phyloP scores from a whole-genome alignment of 2,113 vertebrate species.

The Chaenocephalus aceratus region DNA sequence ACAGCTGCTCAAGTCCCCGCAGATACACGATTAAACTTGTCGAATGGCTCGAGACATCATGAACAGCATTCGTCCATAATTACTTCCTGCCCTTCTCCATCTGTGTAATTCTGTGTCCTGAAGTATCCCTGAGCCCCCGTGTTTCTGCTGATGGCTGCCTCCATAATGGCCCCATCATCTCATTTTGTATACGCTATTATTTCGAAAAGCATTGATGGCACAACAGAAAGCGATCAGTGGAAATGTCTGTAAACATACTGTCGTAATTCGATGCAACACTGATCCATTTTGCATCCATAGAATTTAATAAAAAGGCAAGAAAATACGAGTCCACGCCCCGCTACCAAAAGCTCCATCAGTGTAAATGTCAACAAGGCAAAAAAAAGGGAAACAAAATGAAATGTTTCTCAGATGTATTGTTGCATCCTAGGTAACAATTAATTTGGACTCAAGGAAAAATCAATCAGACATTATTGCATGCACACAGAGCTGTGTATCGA shows the following conservation, averaged over 20 bases:
- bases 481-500: slow-evolving; percentile 44
- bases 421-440: slow-evolving; percentile 16
- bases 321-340: not conserved
- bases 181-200: slow-evolving; percentile 44
- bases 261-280: slow-evolving; percentile 5
- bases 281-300: slow-evolving; percentile 11
- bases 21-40: slow-evolving; percentile 52
- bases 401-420: slow-evolving; percentile 20
- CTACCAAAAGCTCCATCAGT: slow-evolving; percentile 17
- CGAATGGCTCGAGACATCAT: slow-evolving; percentile 51
- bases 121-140: slow-evolving; percentile 64
- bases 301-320: slow-evolving; percentile 25
- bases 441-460: slow-evolving; percentile 42
- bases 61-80: slow-evolving; percentile 61
- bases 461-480: slow-evolving; percentile 49
- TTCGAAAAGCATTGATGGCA: slow-evolving; percentile 55
- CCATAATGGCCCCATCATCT: slow-evolving; percentile 68
- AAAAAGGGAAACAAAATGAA: slow-evolving; percentile 27
- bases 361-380: slow-evolving; percentile 46
- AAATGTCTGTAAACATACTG: slow-evolving; percentile 24
- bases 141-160: slow-evolving; percentile 54
- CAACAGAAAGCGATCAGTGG: slow-evolving; percentile 21
- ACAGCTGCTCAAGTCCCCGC: slow-evolving; percentile 30
- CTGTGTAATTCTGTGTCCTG: slow-evolving; percentile 54
- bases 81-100: slow-evolving; percentile 58